These are phyloP conservation scores for Deilephila elpenor DNA, from an alignment of 2,888 invertebrate species.

Conservation along the genomic window DNA sequence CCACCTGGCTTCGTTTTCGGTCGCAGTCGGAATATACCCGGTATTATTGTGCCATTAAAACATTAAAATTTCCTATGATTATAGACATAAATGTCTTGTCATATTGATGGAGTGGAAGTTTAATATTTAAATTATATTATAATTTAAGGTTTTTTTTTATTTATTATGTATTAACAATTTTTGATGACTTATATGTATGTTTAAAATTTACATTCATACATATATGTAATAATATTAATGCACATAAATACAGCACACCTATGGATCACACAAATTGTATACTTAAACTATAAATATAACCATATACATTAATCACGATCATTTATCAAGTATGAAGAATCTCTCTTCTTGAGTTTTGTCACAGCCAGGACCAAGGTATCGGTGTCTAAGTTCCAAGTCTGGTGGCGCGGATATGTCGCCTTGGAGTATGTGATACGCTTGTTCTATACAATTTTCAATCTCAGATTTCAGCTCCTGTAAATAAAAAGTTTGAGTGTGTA, in stretches of 20 bases:
- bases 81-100: too few species aligned
- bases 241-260: conserved; percentile 3
- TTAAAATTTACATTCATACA: neutral
- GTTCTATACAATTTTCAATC: conserved; percentile 79
- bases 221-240: neutral
- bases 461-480: conserved; percentile 77
- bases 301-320: neutral
- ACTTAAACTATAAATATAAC: neutral
- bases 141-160: neutral
- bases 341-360: conserved; percentile 75
- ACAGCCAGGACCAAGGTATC: conserved; percentile 77
- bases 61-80: too few species aligned
- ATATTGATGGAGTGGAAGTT: too few species aligned
- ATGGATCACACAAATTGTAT: neutral
- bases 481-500: conserved; percentile 11
- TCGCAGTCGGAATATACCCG: too few species aligned
- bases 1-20: too few species aligned
- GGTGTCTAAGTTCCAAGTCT: conserved; percentile 73
- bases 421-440: conserved; percentile 81
- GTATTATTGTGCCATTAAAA: too few species aligned
- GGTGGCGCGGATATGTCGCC: conserved; percentile 82
- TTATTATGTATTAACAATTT: neutral
- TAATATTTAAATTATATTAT: too few species aligned
- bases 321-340: conserved; percentile 69
- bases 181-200: neutral